A percentile compares a stretch with the other conserved stretches of the same genome.
Conservation (phyloP, 2,113 vertebrate genomes). For the Sylvietta virens region DNA sequence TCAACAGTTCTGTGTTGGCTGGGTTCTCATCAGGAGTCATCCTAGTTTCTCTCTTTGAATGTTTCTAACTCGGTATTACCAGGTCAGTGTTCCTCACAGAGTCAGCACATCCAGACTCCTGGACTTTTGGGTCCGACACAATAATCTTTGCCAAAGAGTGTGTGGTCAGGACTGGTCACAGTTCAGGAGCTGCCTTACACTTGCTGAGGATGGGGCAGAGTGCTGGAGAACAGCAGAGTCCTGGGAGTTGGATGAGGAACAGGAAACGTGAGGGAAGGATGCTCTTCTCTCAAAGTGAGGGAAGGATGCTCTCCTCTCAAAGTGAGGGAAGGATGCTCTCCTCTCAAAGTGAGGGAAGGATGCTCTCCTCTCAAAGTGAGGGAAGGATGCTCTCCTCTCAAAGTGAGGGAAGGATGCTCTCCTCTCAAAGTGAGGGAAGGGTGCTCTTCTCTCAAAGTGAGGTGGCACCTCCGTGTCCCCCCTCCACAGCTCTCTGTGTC, state of each 20-base stretch:
- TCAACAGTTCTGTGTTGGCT: not conserved
- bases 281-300: not conserved
- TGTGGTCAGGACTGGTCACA: constrained; percentile 11
- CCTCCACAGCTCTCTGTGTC: not conserved
- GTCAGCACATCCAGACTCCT: not conserved
- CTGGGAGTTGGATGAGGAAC: not conserved
- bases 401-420: not conserved
- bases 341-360: not conserved
- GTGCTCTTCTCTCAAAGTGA: not conserved
- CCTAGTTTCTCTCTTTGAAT: constrained; percentile 29
- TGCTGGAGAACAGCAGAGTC: not conserved
- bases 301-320: not conserved
- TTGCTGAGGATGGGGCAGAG: not conserved
- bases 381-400: not conserved
- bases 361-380: not conserved
- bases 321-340: not conserved
- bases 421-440: not conserved
- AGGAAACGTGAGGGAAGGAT: not conserved
- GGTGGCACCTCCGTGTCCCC: not conserved
- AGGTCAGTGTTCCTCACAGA: constrained; percentile 3
- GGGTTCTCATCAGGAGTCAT: not conserved
- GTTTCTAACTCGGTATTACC: not conserved
- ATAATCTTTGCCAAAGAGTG: constrained; percentile 53
- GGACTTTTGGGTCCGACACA: not conserved
- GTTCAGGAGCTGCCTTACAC: constrained; percentile 33